Base-by-base conservation (phyloP, 2,797 vertebrate species). In the Phylloscopus collybita region DNA sequence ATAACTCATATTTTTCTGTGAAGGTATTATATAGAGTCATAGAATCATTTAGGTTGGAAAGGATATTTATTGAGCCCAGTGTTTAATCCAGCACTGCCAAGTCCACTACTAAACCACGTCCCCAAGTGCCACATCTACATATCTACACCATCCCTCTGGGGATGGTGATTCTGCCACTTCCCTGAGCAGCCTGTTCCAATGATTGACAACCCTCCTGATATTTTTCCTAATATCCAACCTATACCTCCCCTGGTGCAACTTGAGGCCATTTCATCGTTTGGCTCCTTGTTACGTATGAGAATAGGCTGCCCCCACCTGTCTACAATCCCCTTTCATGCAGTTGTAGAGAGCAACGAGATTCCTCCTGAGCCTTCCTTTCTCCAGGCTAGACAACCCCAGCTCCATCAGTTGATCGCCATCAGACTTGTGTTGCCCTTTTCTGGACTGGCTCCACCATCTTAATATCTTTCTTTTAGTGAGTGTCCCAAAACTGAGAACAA, bases 41-140 rank as follows among this genome's bases (percentile, higher is more conserved):
- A 60, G 20, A 80, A 53, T 40, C 5, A 36, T 66, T 57, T 74
- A 36, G 16, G 4, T 25, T 66, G 29, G 32, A 81, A 72, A 69
- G 54, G 17, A 45, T 0, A 0, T 45, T 84, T 49, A 64, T 16
- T 1, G 1, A 44, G 8, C n/a, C 16, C 45, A 73, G 10, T 10
- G 2, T 1, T 47, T 25, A 72, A 38, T 30, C 16, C 36, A 78
- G 9, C 6, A 49, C 10, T 38, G 13, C 3, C n/a, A 62, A 45
- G 8, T n/a, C 22, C 18, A 51, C 14, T 36, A 51, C 29, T 45
- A 51, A 57, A 45, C 6, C 14, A 22, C 9, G 4, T 17, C 10
- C 14, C 20, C 17, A 45, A 11, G 49, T 18, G 17, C 11, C n/a
- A 19, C n/a, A 19, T 44, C 32, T 36, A 38, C 32, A n/a, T 3